Base-by-base conservation (phyloP, 2,113 vertebrate genomes). In the Otocyon megalotis region DNA sequence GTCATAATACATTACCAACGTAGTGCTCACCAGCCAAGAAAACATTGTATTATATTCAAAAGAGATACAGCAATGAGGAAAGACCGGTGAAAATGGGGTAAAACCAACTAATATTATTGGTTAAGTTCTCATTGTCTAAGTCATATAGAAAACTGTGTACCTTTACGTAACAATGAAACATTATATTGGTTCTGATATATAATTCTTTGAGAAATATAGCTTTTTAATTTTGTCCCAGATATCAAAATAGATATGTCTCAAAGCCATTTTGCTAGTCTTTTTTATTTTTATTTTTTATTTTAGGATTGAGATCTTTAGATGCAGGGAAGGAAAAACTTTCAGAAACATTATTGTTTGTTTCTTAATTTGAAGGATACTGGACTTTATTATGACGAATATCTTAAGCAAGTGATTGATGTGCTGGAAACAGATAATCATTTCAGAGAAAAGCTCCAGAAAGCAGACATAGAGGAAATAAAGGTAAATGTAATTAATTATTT, bases 401-500 rank as follows among this genome's bases (percentile, higher is more conserved):
- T 99, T 98, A 99, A 99, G 95, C 99, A 99, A 99, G 99, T 99
- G 94, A 99, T 99, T 63, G 99, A 99, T 98, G 99, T 99, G 94
- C 99, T 99, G 80, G 99, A 99, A 98, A 99, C 99, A 98, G 99
- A 99, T 98, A 98, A 99, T 79, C 99, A 99, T 98, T 99, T 99
- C 98, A 99, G 99, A 98, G 99, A 99, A 98, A 99, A 99, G 97
- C 99, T 99, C 28, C 99, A 99, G 98, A 99, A 99, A 94, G 99
- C 99, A 89, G 99, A 99, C 97, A 99, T 99, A 99, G 99, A 99
- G n/a, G 99, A 99, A 98, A 99, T 99, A 98, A 99, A 99, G 99
- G 99, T 99, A 99, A 69, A 90, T 98, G 80, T 0, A 43, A 83
- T 88, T 53, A 82, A 43, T 93, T 96, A 56, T 69, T 92, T 88